Evolutionary conservation across 2,797 vertebrate species (phyloP).

Genomic region (Neomorphus geoffroyi): DNA sequence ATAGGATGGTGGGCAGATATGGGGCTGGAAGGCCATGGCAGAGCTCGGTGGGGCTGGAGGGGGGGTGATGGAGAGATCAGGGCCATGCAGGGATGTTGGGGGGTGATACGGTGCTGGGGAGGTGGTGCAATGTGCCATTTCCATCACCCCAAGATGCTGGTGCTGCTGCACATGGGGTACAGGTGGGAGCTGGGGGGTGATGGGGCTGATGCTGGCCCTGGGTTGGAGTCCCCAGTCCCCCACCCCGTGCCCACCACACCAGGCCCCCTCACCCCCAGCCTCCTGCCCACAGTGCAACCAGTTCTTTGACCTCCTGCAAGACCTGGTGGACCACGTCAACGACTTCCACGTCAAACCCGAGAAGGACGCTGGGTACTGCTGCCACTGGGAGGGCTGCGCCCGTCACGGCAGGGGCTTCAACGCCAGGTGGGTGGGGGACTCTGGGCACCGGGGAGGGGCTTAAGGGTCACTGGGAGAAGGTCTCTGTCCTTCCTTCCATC

Average conservation of each 20-base stretch:
- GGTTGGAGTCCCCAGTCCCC: not conserved
- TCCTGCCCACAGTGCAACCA: conserved; percentile 86
- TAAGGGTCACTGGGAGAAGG: no score
- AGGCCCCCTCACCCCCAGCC: not conserved
- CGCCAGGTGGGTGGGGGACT: conserved; percentile 81
- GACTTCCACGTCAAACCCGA: conserved; percentile 96
- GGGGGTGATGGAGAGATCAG: not conserved
- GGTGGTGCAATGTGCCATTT: not conserved
- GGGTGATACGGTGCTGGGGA: rapidly evolving
- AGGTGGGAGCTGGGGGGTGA: not conserved
- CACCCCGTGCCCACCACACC: not conserved
- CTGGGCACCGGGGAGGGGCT: not conserved
- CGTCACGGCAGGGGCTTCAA: conserved; percentile 96
- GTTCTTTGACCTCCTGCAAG: conserved; percentile 95
- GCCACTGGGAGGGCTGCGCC: conserved; percentile 97
- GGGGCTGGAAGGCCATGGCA: no score
- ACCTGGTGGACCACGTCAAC: conserved; percentile 95
- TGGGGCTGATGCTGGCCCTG: not conserved
- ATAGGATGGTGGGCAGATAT: no score
- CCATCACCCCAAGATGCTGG: not conserved
- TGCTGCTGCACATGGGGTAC: rapidly evolving
- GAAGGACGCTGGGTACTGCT: conserved; percentile 95
- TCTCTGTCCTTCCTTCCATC: no score
- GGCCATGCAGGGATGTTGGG: not conserved
- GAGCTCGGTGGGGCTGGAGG: not conserved